A percentile compares a stretch with the other conserved stretches of the same genome.
Evolutionary conservation across 2,888 invertebrate species (phyloP).

Genomic region (Sphinx pinastri): DNA sequence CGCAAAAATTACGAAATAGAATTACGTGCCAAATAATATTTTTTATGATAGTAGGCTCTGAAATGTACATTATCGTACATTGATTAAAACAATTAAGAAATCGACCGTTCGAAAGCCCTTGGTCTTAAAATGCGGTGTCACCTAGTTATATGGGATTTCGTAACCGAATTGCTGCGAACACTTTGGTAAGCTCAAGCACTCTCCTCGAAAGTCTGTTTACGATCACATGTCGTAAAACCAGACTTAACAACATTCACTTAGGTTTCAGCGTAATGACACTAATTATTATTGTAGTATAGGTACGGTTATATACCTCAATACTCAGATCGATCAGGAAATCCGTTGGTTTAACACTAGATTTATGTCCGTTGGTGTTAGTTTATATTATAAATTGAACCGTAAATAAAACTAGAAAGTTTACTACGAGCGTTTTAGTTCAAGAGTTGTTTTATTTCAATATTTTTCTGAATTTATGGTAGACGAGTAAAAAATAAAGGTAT

Average conservation of each 20-base stretch:
- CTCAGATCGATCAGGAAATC: conserved; percentile 31
- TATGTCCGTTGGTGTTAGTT: not conserved
- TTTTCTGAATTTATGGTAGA: not conserved
- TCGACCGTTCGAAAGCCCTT: conserved; percentile 47
- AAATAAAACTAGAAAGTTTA: not conserved
- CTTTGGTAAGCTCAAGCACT: conserved; percentile 40
- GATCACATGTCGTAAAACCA: conserved; percentile 21
- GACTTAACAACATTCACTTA: conserved; percentile 26
- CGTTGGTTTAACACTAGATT: conserved; percentile 22
- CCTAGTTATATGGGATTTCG: conserved; percentile 45
- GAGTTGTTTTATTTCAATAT: too few relatives aligned
- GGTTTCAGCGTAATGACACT: conserved; percentile 31
- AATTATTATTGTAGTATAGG: conserved; percentile 36
- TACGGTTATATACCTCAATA: conserved; percentile 31
- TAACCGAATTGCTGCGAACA: conserved; percentile 47
- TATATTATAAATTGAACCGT: not conserved
- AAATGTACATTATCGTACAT: conserved; percentile 24
- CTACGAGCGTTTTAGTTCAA: too few relatives aligned
- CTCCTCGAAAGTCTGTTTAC: conserved; percentile 46
- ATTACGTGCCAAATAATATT: conserved; percentile 15
- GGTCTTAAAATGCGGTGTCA: conserved; percentile 48
- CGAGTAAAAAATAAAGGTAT: not conserved
- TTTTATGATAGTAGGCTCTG: conserved; percentile 18
- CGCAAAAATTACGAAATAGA: conserved; percentile 20
- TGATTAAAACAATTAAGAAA: conserved; percentile 41